Conservation (phyloP, 2,113 vertebrate genomes). For the Mellivora capensis region DNA sequence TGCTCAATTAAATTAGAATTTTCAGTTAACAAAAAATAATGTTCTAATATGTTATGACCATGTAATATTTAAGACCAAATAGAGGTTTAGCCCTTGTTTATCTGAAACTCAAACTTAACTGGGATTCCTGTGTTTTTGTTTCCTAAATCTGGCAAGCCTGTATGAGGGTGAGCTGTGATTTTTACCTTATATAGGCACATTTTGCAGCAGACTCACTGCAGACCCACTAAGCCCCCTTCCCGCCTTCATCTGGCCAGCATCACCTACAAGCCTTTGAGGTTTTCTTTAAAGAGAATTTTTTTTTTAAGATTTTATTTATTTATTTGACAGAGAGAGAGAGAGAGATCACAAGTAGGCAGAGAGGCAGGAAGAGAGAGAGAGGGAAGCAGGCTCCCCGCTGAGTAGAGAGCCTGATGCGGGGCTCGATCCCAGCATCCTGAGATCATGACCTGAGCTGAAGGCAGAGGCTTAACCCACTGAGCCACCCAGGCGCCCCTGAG, state of each 20-base stretch:
- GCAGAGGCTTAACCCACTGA: too few species aligned
- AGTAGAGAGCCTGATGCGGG: too few species aligned
- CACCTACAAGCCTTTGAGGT: background rate
- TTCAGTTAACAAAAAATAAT: background rate
- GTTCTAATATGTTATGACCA: background rate
- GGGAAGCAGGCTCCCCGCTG: too few species aligned
- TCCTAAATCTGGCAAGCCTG: background rate
- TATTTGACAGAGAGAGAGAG: too few species aligned
- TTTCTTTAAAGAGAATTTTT: too few species aligned
- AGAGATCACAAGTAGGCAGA: too few species aligned
- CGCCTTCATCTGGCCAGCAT: background rate
- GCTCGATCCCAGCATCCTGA: too few species aligned
- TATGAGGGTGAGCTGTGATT: background rate
- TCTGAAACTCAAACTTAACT: slow-evolving; percentile 17
- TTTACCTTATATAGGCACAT: background rate
- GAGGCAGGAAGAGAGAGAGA: too few species aligned
- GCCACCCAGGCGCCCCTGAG: too few species aligned
- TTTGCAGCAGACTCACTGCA: background rate
- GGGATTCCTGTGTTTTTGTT: background rate
- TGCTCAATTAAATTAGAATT: background rate
- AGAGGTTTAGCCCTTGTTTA: background rate
- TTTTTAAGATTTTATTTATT: too few species aligned
- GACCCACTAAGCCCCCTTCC: background rate
- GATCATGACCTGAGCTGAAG: too few species aligned
- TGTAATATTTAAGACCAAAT: background rate